Conservation (phyloP, 2,797 vertebrate species). For the Typhlichthys subterraneus region DNA sequence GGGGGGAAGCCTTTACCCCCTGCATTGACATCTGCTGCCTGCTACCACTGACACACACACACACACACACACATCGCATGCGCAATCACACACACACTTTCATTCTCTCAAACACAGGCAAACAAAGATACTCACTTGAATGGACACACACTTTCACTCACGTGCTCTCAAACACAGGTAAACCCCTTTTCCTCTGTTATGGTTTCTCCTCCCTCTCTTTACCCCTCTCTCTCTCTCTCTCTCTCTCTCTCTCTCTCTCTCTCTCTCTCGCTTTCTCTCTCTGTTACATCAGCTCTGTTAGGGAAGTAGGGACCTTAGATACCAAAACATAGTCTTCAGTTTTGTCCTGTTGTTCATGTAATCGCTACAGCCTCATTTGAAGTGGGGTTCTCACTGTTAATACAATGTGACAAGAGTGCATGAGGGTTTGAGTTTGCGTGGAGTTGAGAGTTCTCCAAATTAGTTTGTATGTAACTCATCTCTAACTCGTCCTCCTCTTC, state of each 20-base stretch:
- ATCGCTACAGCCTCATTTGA: slow-evolving; percentile 37
- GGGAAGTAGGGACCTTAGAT: slow-evolving; percentile 34
- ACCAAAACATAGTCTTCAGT: slow-evolving; percentile 21
- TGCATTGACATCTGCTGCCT: slow-evolving; percentile 66
- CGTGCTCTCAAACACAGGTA: too few species aligned
- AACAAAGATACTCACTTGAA: background rate
- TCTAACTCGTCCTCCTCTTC: too few species aligned
- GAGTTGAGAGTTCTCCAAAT: too few species aligned
- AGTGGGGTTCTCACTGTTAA: slow-evolving; percentile 9
- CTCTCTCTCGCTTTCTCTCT: slow-evolving; percentile 19
- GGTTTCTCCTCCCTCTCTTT: slow-evolving; percentile 6
- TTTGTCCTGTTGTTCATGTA: slow-evolving; percentile 47
- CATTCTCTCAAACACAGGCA: background rate
- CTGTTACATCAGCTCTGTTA: slow-evolving; percentile 33
- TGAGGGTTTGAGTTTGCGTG: background rate
- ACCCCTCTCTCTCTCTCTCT: slow-evolving; percentile 9
- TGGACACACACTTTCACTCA: slow-evolving; percentile 12
- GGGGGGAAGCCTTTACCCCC: slow-evolving; percentile 62
- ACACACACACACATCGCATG: slow-evolving; percentile 9
- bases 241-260: background rate
- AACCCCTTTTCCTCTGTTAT: slow-evolving; percentile 26
- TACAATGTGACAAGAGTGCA: background rate
- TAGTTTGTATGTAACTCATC: too few species aligned
- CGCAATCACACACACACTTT: background rate
- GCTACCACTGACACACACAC: slow-evolving; percentile 48